phyloP scores from a whole-genome alignment of 2,113 vertebrate genomes.

The Holacanthus passer region DNA sequence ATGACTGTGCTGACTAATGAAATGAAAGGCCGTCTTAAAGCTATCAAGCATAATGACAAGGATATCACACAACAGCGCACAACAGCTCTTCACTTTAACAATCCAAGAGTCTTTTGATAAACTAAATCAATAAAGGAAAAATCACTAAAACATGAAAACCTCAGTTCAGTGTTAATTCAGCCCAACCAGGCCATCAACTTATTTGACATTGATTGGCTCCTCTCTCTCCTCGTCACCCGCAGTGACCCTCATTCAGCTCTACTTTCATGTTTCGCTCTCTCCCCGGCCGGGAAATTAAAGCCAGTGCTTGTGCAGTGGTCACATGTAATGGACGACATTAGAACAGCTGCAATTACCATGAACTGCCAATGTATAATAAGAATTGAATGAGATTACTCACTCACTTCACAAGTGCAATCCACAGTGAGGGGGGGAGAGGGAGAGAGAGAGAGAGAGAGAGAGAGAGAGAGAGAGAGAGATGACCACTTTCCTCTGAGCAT shows the following conservation, averaged over 20 bases:
- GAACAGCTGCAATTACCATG: conserved; percentile 72
- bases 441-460: too few relatives aligned
- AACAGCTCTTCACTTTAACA: conserved; percentile 42
- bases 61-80: conserved; percentile 18
- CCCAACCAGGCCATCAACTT: background rate
- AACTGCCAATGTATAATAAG: conserved; percentile 67
- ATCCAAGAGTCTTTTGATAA: conserved; percentile 17
- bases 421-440: conserved; percentile 1
- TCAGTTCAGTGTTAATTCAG: conserved; percentile 31
- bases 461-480: background rate
- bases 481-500: conserved; percentile 50
- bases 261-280: conserved; percentile 53
- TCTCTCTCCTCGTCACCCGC: conserved; percentile 20
- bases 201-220: conserved; percentile 28
- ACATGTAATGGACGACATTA: conserved; percentile 71
- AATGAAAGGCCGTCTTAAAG: conserved; percentile 6
- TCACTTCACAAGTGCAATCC: conserved; percentile 57
- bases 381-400: conserved; percentile 65
- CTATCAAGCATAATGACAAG: conserved; percentile 26
- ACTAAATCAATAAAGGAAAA: conserved; percentile 12
- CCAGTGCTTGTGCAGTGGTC: conserved; percentile 32
- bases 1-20: conserved; percentile 22
- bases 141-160: conserved; percentile 39
- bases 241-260: conserved; percentile 45
- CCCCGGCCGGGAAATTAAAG: conserved; percentile 60